Evolutionary conservation across 2,797 vertebrate genomes (phyloP).

Genomic region (Taeniopygia guttata): DNA sequence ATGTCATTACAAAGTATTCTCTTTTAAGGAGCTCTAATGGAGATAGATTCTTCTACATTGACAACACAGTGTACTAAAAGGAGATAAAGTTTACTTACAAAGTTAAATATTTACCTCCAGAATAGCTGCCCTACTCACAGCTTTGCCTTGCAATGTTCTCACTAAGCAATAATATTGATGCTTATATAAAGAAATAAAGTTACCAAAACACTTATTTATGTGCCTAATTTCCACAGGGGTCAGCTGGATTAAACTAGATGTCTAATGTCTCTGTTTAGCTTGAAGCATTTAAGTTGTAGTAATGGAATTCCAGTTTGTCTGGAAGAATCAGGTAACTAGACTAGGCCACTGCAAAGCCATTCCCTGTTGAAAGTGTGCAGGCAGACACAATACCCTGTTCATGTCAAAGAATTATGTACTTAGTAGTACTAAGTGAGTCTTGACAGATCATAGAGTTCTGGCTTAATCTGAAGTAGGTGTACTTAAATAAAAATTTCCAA

Average conservation of each 20-base stretch:
- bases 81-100: not conserved
- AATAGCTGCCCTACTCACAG: not conserved
- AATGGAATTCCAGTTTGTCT: not conserved
- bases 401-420: not conserved
- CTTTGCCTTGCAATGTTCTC: not conserved
- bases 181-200: not conserved
- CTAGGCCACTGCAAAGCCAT: not conserved
- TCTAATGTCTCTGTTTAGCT: not conserved
- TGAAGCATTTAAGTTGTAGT: not conserved
- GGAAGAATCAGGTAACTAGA: not conserved
- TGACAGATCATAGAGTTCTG: not conserved
- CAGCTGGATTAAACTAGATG: not conserved
- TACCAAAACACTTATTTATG: not conserved
- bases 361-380: not conserved
- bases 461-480: not conserved
- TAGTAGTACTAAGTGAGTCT: not conserved
- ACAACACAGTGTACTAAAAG: not conserved
- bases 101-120: not conserved
- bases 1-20: not conserved
- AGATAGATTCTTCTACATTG: not conserved
- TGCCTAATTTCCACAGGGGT: not conserved
- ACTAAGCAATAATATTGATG: not conserved
- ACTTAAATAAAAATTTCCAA: not conserved
- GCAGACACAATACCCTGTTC: not conserved
- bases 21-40: not conserved